These are phyloP conservation scores for Ennomos erosarius DNA, from an alignment of 2,888 invertebrate species.

Conservation along the genomic window DNA sequence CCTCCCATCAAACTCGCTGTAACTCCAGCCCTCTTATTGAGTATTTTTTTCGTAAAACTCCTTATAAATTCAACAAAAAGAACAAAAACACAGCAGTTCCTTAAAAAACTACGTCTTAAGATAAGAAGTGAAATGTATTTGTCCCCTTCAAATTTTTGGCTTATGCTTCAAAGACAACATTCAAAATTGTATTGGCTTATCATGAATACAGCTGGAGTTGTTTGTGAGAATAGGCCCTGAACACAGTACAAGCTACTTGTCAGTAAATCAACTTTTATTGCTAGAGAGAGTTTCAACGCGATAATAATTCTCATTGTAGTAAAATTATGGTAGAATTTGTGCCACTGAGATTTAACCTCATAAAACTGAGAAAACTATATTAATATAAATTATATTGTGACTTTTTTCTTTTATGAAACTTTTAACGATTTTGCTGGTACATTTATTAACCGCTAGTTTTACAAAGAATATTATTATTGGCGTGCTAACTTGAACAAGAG, in stretches of 20 bases:
- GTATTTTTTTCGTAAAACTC: conserved; percentile 27
- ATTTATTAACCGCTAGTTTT: no score
- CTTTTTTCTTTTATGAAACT: no score
- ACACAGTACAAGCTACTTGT: not conserved
- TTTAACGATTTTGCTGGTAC: no score
- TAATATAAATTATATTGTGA: no score
- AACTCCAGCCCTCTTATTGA: conserved; percentile 6
- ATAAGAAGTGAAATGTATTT: conserved; percentile 14
- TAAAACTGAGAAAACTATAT: no score
- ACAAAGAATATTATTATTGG: no score
- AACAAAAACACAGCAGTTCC: conserved; percentile 18
- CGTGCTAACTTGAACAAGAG: no score
- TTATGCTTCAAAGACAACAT: conserved; percentile 39
- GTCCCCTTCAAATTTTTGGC: conserved; percentile 16
- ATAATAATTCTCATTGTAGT: no score
- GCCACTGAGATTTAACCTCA: no score
- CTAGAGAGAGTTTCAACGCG: no score
- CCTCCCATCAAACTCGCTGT: no score
- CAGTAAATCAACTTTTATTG: conserved; percentile 6
- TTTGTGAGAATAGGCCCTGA: conserved; percentile 31
- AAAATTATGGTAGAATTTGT: no score
- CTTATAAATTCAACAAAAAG: conserved; percentile 9
- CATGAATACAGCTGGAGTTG: conserved; percentile 46
- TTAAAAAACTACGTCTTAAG: conserved; percentile 6
- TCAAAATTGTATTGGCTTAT: conserved; percentile 46